phyloP scores from a whole-genome alignment of 92 coral and sea anemone genomes.

The Paragorgia papillata region DNA sequence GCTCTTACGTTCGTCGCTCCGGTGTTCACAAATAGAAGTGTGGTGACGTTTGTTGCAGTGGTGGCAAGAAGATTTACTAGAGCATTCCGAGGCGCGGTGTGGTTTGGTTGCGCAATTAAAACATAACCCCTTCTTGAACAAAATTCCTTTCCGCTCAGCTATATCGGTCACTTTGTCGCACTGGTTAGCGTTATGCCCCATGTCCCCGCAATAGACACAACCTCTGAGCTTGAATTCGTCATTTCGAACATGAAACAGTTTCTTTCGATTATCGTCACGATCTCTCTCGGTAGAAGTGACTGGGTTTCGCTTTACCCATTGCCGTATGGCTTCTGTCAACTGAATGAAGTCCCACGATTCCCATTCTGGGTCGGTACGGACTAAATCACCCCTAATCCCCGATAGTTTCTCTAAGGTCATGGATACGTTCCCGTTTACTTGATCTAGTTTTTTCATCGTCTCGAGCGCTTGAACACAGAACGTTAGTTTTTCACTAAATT shows the following conservation, averaged over 20 bases:
- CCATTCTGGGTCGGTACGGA: conserved; percentile 41
- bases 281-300: neutral
- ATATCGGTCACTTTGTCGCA: neutral
- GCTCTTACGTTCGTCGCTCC: neutral
- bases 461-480: neutral
- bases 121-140: conserved; percentile 16
- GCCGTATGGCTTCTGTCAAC: neutral
- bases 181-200: neutral
- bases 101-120: conserved; percentile 15
- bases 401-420: conserved; percentile 37
- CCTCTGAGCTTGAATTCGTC: neutral
- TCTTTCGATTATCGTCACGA: neutral
- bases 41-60: conserved; percentile 22
- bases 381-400: conserved; percentile 55
- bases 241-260: neutral
- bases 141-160: neutral
- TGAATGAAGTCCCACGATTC: neutral
- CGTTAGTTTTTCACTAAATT: neutral
- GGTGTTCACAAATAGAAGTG: conserved; percentile 26
- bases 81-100: conserved; percentile 25
- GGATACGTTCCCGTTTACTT: conserved; percentile 44
- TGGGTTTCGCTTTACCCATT: conserved; percentile 8
- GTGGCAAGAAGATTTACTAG: neutral
- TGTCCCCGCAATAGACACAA: conserved; percentile 2
- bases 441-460: neutral